Conservation (phyloP, 2,113 vertebrate genomes). For the Bagarius yarrelli region DNA sequence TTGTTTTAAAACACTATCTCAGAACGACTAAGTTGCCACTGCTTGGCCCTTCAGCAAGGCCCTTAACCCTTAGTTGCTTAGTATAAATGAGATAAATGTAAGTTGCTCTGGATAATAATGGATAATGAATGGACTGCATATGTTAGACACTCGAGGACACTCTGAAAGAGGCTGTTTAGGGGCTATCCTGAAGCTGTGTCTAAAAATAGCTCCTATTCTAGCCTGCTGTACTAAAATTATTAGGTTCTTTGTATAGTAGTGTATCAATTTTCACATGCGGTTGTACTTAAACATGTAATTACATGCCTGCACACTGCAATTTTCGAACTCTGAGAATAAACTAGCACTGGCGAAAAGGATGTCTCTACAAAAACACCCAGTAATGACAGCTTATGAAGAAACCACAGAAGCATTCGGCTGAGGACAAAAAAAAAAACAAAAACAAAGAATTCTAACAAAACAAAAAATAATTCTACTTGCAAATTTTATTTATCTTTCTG, state of each 20-base stretch:
- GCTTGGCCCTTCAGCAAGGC: no score
- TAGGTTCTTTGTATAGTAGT: not conserved
- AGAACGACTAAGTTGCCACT: no score
- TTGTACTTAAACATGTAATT: conserved; percentile 16
- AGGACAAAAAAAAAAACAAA: not conserved
- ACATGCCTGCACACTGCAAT: conserved; percentile 9
- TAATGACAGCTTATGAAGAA: conserved; percentile 5
- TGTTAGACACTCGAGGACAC: not conserved
- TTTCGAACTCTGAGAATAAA: conserved; percentile 20
- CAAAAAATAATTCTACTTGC: not conserved
- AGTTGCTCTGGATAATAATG: no score
- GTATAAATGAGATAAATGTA: no score
- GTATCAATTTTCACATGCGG: not conserved
- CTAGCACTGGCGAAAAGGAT: not conserved
- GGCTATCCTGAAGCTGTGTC: not conserved
- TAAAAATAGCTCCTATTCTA: not conserved
- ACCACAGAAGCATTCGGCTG: not conserved
- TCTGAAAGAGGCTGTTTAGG: not conserved
- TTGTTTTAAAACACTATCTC: not conserved
- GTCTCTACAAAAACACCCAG: conserved; percentile 14
- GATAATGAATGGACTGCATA: not conserved
- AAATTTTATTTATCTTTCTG: not conserved
- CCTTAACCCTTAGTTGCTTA: no score
- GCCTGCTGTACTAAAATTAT: not conserved
- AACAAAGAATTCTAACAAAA: no score